Evolutionary conservation across 2,888 invertebrate species (phyloP), one percentile per base, ranked within the genome.

Genomic region (Drosophila barbarae): DNA sequence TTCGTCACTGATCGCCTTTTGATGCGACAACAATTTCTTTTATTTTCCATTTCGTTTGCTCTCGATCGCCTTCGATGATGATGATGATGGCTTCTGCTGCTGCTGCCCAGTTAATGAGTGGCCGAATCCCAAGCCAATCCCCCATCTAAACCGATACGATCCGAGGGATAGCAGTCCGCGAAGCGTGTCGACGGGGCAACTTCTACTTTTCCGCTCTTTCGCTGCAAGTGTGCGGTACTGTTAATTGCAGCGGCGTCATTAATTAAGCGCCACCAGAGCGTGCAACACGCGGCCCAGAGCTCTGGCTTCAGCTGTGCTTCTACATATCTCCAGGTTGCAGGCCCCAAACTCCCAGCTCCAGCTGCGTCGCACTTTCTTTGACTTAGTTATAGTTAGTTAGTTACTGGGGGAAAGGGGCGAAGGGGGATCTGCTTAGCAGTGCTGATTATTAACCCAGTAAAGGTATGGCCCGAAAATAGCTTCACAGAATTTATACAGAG

Each of bases 231-330:
- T 67, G 75, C 64, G 55, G 51, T 64, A 50, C 65, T 66, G 64
- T 77, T 81, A 84, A 81, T 84, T 84, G 71, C 72, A 64, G 52
- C 56, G 36, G 68, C 74, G 76, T 73, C 77, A 84, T 85, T 82
- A 82, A 82, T 82, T 83, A 85, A 85, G 81, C 72, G 67, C 52
- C 77, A 82, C 65, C 84, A 70, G 69, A 82, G 82, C 82, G 77
- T 82, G 84, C 78, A 76, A 72, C 76, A 83, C 80, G 77, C 82
- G 72, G 50, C 50, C 13, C 23, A 23, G 23, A 32, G 44, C 44
- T 44, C 0, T n/a, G 6, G n/a, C n/a, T 15, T 10, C 5, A 26
- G 9, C 36, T 38, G 3, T 18, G 9, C 15, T 10, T 38, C 15
- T 38, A 10, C 9, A 7, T 26, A 41, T 13, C 41, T 42, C 3